These are phyloP conservation scores for Coranthus polyacanthus DNA, from an alignment of 2,797 vertebrate species.

Conservation along the genomic window DNA sequence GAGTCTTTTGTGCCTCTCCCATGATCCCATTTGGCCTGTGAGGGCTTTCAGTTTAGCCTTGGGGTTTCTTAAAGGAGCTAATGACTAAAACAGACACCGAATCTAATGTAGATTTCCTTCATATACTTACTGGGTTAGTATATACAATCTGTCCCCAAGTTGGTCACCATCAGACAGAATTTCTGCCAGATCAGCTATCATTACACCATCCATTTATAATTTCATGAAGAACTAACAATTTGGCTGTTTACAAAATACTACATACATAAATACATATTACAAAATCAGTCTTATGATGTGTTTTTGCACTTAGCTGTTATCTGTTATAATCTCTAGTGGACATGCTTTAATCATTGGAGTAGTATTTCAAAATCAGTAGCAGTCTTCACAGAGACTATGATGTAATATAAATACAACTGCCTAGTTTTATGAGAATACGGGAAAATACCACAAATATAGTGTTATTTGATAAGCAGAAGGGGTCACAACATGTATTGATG, in stretches of 20 bases:
- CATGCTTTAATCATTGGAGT: background rate
- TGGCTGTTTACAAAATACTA: background rate
- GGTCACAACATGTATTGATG: slow-evolving; percentile 28
- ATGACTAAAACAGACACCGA: slow-evolving; percentile 51
- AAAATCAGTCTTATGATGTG: too few species aligned
- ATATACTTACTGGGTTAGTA: slow-evolving; percentile 12
- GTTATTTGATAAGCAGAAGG: slow-evolving; percentile 48
- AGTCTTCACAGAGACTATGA: background rate
- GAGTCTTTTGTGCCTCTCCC: slow-evolving; percentile 70
- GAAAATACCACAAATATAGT: slow-evolving; percentile 21
- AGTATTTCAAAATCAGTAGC: too few species aligned
- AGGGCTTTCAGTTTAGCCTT: slow-evolving; percentile 51
- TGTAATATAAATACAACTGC: background rate
- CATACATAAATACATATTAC: too few species aligned
- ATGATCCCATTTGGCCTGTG: slow-evolving; percentile 64
- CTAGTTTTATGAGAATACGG: slow-evolving; percentile 8
- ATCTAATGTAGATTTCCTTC: slow-evolving; percentile 13
- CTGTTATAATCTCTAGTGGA: too few species aligned
- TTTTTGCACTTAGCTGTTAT: too few species aligned
- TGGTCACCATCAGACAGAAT: background rate
- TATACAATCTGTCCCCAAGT: background rate
- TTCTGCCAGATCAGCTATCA: background rate
- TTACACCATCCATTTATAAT: background rate
- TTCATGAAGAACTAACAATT: background rate
- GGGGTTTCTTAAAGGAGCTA: slow-evolving; percentile 48